A percentile compares a stretch with the other conserved stretches of the same genome.
Conservation (phyloP, 2,888 invertebrate species). For the Physocephala rufipes region DNA sequence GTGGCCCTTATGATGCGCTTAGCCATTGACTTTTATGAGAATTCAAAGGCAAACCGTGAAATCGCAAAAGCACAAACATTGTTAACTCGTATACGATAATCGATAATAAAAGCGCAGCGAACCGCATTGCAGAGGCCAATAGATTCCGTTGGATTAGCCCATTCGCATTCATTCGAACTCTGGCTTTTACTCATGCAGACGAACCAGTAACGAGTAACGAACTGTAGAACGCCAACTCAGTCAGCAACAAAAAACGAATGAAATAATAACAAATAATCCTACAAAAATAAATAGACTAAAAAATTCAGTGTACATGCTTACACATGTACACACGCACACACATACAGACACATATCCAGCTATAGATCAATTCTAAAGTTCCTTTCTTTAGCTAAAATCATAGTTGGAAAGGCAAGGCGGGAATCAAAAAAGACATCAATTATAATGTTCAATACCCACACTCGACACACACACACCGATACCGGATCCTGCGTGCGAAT, state of each 20-base stretch:
- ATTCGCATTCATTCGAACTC: not conserved
- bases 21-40: slow-evolving; percentile 10
- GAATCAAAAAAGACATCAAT: too few relatives aligned
- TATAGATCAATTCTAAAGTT: not conserved
- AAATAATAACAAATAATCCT: slow-evolving; percentile 26
- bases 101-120: not conserved
- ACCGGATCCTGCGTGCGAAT: slow-evolving; percentile 12
- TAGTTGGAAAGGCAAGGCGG: not conserved
- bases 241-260: slow-evolving; percentile 23
- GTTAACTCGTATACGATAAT: not conserved
- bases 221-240: too few relatives aligned
- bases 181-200: slow-evolving; percentile 23
- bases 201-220: not conserved
- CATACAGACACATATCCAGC: slow-evolving; percentile 17
- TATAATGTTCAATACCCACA: too few relatives aligned
- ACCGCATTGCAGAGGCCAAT: not conserved
- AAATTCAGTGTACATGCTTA: slow-evolving; percentile 20
- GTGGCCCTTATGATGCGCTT: slow-evolving; percentile 64
- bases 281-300: slow-evolving; percentile 26
- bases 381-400: too few relatives aligned
- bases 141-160: not conserved
- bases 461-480: slow-evolving; percentile 23
- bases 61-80: not conserved
- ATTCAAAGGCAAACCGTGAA: slow-evolving; percentile 6
- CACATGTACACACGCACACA: slow-evolving; percentile 30